A percentile compares a stretch with the other conserved stretches of the same genome.
These are phyloP conservation scores for Hartigia nigra DNA, from an alignment of 2,888 invertebrate genomes.

Conservation along the genomic window DNA sequence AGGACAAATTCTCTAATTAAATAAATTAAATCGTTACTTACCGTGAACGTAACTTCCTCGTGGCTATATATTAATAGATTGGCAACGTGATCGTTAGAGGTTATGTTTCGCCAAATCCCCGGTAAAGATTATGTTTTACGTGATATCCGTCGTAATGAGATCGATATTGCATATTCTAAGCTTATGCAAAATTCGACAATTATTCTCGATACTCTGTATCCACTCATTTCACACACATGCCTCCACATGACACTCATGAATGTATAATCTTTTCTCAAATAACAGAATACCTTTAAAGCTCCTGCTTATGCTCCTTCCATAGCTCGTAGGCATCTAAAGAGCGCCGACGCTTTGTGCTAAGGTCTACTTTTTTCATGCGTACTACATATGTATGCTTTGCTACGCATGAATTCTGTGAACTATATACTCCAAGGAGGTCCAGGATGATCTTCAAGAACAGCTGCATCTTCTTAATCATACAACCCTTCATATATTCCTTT, in stretches of 20 bases:
- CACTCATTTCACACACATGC: slow-evolving; percentile 19
- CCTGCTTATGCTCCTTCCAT: neutral
- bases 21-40: neutral
- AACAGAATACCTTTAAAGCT: neutral
- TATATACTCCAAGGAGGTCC: neutral
- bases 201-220: slow-evolving; percentile 11
- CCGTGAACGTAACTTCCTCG: neutral
- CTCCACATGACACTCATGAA: slow-evolving; percentile 20
- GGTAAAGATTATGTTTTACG: slow-evolving; percentile 12
- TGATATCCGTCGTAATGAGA: slow-evolving; percentile 9
- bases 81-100: slow-evolving; percentile 9
- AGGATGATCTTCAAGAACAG: neutral
- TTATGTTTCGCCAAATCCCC: slow-evolving; percentile 9
- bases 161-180: slow-evolving; percentile 16
- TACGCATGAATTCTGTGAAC: neutral
- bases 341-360: neutral
- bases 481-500: neutral
- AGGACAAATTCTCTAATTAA: neutral
- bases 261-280: neutral
- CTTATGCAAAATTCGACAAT: slow-evolving; percentile 9
- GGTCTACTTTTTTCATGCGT: neutral
- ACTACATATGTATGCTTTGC: neutral
- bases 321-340: neutral
- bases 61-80: neutral
- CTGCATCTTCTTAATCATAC: neutral